Evolutionary conservation across 2,888 invertebrate species (phyloP).

Genomic region (Plebejus anna): DNA sequence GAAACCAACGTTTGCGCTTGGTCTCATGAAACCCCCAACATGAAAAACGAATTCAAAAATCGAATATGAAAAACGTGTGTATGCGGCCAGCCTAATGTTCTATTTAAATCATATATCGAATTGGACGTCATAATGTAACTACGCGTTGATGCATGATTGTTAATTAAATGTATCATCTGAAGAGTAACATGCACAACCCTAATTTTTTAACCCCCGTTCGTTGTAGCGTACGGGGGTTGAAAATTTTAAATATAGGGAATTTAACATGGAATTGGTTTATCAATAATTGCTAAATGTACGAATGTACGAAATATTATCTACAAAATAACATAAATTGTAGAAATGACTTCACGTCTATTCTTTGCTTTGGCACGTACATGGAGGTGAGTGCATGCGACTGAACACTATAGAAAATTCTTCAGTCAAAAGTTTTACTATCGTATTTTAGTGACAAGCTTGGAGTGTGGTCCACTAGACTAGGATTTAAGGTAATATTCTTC

Average conservation of each 20-base stretch:
- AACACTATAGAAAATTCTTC: slow-evolving; percentile 1
- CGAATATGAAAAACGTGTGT: no score
- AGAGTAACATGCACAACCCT: background rate
- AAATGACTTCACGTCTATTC: background rate
- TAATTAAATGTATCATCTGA: slow-evolving; percentile 2
- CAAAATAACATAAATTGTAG: background rate
- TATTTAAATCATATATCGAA: slow-evolving; percentile 31
- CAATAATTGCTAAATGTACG: background rate
- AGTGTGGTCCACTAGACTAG: background rate
- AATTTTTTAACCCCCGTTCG: background rate
- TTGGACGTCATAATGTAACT: slow-evolving; percentile 25
- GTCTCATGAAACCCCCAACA: no score
- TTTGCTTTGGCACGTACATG: background rate
- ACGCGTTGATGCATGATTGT: background rate
- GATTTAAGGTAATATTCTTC: background rate
- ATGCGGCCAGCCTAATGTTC: slow-evolving; percentile 17
- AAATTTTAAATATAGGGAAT: background rate
- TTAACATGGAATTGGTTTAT: background rate
- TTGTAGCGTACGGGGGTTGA: background rate
- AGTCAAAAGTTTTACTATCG: background rate
- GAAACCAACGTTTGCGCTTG: no score
- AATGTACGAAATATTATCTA: background rate
- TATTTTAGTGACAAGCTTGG: background rate
- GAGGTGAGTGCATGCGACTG: background rate
- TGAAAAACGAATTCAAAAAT: no score